Conservation (phyloP, 2,888 invertebrate genomes). For the Eupithecia centaureata region DNA sequence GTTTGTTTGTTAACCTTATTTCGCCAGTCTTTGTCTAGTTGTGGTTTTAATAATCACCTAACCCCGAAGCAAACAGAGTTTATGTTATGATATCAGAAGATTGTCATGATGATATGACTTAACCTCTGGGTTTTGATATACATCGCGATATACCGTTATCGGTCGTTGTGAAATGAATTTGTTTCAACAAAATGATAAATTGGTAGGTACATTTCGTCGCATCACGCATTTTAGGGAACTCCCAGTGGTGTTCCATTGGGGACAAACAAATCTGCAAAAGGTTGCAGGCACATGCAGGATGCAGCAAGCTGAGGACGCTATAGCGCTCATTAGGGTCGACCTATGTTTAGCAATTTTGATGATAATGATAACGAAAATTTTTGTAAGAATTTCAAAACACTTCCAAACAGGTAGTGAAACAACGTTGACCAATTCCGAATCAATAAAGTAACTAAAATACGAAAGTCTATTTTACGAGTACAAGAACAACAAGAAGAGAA, state of each 20-base stretch:
- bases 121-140: too few relatives aligned
- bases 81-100: not conserved
- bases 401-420: not conserved
- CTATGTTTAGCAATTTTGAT: too few relatives aligned
- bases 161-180: too few relatives aligned
- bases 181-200: too few relatives aligned
- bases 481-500: conserved; percentile 54
- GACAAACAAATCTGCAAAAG: too few relatives aligned
- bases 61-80: not conserved
- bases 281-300: too few relatives aligned
- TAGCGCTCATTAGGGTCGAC: too few relatives aligned
- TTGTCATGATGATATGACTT: not conserved
- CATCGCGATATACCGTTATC: too few relatives aligned
- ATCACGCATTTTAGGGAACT: too few relatives aligned
- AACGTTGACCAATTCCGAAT: conserved; percentile 19
- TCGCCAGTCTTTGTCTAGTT: not conserved
- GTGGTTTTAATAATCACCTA: not conserved
- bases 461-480: conserved; percentile 59
- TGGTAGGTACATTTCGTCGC: too few relatives aligned
- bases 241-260: not conserved
- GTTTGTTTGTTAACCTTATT: too few relatives aligned
- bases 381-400: not conserved
- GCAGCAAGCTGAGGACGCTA: too few relatives aligned
- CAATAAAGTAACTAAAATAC: conserved; percentile 41
- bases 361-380: not conserved